Conservation (phyloP, 2,888 invertebrate genomes). For the Muscina levida region DNA sequence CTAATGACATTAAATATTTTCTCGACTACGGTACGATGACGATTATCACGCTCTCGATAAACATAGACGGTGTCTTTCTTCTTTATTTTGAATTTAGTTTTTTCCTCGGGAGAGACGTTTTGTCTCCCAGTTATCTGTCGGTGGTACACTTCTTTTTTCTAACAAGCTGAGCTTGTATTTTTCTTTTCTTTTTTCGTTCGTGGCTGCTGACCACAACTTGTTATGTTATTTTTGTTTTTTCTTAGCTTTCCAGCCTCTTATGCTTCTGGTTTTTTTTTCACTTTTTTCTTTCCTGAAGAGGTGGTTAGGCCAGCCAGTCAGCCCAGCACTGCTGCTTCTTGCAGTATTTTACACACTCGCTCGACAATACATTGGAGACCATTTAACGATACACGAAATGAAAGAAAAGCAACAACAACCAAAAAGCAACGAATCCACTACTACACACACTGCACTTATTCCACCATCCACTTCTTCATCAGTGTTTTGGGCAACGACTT, state of each 20-base stretch:
- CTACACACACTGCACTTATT: constrained; percentile 28
- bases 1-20: constrained; percentile 43
- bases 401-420: constrained; percentile 41
- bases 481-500: constrained; percentile 59
- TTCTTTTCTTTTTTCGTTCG: constrained; percentile 23
- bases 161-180: constrained; percentile 55
- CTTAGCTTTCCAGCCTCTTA: constrained; percentile 43
- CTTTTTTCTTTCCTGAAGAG: constrained; percentile 36
- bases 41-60: constrained; percentile 62
- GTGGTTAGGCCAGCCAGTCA: constrained; percentile 62
- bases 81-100: constrained; percentile 20
- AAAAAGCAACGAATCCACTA: constrained; percentile 53
- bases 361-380: constrained; percentile 39
- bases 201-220: constrained; percentile 52
- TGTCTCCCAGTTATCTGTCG: constrained; percentile 37
- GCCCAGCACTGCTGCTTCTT: constrained; percentile 62
- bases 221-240: constrained; percentile 16
- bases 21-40: constrained; percentile 49
- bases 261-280: constrained; percentile 53
- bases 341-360: constrained; percentile 40
- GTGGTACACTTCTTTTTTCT: constrained; percentile 43
- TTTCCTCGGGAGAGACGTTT: constrained; percentile 51
- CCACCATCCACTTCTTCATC: constrained; percentile 52
- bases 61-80: constrained; percentile 46
- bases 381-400: constrained; percentile 8